Evolutionary conservation across 2,113 vertebrate species (phyloP).

Genomic region (Myotis davidii): DNA sequence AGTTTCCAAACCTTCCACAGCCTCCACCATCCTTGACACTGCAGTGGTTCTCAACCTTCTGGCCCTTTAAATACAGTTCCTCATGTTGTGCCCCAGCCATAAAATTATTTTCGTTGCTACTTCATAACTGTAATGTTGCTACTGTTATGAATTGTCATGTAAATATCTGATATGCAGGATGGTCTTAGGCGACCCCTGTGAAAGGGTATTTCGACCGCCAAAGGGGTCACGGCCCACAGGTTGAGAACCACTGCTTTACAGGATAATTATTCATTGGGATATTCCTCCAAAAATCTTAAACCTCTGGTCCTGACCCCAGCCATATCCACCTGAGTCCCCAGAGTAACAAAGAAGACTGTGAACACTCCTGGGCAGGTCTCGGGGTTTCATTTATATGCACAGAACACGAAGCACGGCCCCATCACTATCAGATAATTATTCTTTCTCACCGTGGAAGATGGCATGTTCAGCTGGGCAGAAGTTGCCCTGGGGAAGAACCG

Average conservation of each 20-base stretch:
- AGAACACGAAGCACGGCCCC: not conserved
- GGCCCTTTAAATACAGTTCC: no score
- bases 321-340: not conserved
- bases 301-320: not conserved
- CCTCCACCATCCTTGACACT: not conserved
- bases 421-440: slow-evolving; percentile 67
- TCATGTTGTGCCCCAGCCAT: no score
- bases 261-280: not conserved
- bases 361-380: not conserved
- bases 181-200: no score
- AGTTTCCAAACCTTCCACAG: not conserved
- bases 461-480: slow-evolving; percentile 59
- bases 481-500: slow-evolving; percentile 61
- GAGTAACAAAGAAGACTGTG: not conserved
- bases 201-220: no score
- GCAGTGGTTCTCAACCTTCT: no score
- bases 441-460: slow-evolving; percentile 47
- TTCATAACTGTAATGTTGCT: no score
- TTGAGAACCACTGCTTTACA: no score
- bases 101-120: no score
- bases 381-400: not conserved
- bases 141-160: no score
- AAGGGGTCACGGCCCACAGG: no score
- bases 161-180: no score
- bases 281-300: not conserved